phyloP scores from a whole-genome alignment of 2,888 invertebrate genomes.

The Dicyrtomina minuta region DNA sequence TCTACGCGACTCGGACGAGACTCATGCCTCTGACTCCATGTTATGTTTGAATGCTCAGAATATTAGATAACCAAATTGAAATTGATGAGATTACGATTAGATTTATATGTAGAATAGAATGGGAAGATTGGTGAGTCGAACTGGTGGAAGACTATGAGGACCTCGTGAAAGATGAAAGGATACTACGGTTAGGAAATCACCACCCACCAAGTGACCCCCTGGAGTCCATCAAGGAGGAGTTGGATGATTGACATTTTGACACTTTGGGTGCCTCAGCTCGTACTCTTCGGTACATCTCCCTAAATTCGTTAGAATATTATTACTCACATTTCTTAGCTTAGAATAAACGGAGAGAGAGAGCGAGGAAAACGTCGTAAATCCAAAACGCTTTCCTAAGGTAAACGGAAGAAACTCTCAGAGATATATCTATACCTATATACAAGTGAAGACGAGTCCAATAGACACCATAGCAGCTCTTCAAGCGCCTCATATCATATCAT shows the following conservation, averaged over 20 bases:
- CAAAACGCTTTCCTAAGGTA: too few species aligned
- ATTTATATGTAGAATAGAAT: constrained; percentile 16
- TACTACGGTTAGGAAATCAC: constrained; percentile 40
- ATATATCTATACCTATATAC: too few species aligned
- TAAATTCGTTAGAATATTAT: constrained; percentile 6
- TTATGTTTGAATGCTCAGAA: background rate
- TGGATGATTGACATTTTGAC: constrained; percentile 53
- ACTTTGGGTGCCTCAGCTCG: constrained; percentile 47
- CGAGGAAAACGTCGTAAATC: background rate
- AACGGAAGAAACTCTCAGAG: too few species aligned
- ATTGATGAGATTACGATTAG: constrained; percentile 33
- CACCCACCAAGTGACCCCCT: constrained; percentile 54
- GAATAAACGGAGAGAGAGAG: too few species aligned
- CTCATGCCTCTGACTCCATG: too few species aligned
- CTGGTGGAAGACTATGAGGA: background rate
- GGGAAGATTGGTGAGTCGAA: constrained; percentile 2
- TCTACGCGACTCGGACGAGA: too few species aligned
- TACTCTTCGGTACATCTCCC: constrained; percentile 2
- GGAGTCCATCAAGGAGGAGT: constrained; percentile 53
- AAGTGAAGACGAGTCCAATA: too few species aligned
- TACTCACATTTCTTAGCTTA: background rate
- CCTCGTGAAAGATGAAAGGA: constrained; percentile 18
- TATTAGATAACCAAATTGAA: constrained; percentile 32
- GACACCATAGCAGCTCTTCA: too few species aligned
- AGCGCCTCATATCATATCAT: too few species aligned